Conservation (phyloP, 2,888 invertebrate genomes). For the Polyommatus iphigenia region DNA sequence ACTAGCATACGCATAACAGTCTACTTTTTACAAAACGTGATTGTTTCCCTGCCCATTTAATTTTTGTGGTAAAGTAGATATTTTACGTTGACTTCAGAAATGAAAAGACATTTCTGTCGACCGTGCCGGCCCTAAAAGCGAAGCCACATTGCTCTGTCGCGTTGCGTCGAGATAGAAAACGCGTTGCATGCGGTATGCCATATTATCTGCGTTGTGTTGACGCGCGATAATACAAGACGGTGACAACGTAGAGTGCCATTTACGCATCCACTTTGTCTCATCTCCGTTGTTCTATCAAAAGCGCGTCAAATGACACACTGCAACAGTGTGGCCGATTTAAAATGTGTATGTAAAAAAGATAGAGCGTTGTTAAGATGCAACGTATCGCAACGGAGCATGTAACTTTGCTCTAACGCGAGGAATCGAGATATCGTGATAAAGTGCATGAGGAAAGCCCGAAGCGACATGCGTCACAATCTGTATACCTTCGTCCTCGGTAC, state of each 20-base stretch:
- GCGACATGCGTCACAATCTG: constrained; percentile 36
- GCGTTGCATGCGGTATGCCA: not conserved
- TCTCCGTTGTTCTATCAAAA: too few relatives aligned
- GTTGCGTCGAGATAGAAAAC: not conserved
- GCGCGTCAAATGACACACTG: too few relatives aligned
- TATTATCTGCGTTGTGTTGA: not conserved
- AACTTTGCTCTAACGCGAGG: not conserved
- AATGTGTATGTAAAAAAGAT: not conserved
- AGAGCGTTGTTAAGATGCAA: not conserved
- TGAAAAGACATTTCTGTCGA: not conserved
- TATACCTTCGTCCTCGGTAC: constrained; percentile 64
- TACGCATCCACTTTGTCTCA: too few relatives aligned
- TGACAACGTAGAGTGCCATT: too few relatives aligned
- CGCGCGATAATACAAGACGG: too few relatives aligned
- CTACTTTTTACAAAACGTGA: too few relatives aligned
- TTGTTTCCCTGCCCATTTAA: too few relatives aligned
- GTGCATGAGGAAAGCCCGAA: constrained; percentile 32
- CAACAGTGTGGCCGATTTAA: too few relatives aligned
- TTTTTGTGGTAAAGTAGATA: not conserved
- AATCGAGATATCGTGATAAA: not conserved
- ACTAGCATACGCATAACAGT: too few relatives aligned
- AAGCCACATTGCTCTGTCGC: not conserved
- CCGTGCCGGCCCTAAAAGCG: not conserved
- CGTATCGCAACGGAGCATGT: not conserved
- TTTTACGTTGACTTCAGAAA: too few relatives aligned